A percentile compares a stretch with the other conserved stretches of the same genome.
phyloP scores from a whole-genome alignment of 2,797 vertebrate species.

The Mallotus villosus region DNA sequence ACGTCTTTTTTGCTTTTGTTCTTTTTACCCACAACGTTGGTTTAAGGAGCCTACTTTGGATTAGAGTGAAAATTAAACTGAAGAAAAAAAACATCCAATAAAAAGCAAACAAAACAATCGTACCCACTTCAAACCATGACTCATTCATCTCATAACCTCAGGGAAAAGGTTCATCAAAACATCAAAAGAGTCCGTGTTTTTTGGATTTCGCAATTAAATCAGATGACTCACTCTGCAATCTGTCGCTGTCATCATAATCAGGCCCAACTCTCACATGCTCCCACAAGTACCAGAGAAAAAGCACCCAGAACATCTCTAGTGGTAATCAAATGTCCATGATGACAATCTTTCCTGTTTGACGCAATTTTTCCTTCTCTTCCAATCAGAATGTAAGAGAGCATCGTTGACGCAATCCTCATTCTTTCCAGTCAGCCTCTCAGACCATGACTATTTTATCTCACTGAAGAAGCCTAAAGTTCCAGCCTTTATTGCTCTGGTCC shows the following conservation, averaged over 20 bases:
- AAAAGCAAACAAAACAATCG: neutral
- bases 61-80: too few relatives aligned
- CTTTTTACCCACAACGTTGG: neutral
- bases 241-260: slow-evolving; percentile 23
- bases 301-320: neutral
- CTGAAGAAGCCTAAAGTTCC: slow-evolving; percentile 33
- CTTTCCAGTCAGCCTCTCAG: too few relatives aligned
- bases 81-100: neutral
- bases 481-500: slow-evolving; percentile 31
- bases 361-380: slow-evolving; percentile 13
- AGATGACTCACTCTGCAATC: slow-evolving; percentile 39
- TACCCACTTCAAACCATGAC: slow-evolving; percentile 8
- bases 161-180: slow-evolving; percentile 28
- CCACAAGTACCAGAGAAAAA: slow-evolving; percentile 18
- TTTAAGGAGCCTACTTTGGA: too few relatives aligned
- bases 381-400: slow-evolving; percentile 5
- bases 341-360: slow-evolving; percentile 9
- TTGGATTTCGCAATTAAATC: slow-evolving; percentile 44
- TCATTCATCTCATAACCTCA: slow-evolving; percentile 34
- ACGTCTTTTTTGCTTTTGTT: neutral
- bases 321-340: slow-evolving; percentile 12
- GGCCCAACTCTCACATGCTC: slow-evolving; percentile 23
- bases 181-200: slow-evolving; percentile 43
- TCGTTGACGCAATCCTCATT: slow-evolving; percentile 10
- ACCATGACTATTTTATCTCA: neutral